Conservation (phyloP, 2,113 vertebrate genomes). For the Nipponia nippon region DNA sequence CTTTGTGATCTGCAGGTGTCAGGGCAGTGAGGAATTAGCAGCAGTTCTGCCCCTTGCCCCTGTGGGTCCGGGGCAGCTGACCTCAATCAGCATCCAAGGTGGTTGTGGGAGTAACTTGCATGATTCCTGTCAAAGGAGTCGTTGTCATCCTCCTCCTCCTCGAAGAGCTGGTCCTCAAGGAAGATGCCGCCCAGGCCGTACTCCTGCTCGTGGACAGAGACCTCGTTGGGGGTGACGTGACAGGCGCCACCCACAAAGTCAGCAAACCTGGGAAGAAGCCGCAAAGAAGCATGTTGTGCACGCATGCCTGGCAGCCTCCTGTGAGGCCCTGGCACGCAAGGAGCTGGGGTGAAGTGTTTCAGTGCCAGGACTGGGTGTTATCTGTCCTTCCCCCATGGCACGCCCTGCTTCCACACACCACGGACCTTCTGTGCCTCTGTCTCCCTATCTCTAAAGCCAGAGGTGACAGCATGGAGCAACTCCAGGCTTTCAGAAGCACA, state of each 20-base stretch:
- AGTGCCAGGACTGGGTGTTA: fast-evolving
- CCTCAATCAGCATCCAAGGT: not conserved
- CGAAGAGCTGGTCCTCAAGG: slow-evolving; percentile 81
- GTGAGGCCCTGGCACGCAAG: fast-evolving
- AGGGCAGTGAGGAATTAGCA: not conserved
- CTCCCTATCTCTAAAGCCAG: not conserved
- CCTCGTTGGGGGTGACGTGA: slow-evolving; percentile 84
- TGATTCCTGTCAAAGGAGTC: not conserved
- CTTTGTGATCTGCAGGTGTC: fast-evolving
- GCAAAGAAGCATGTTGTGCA: fast-evolving
- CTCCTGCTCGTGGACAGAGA: slow-evolving; percentile 85
- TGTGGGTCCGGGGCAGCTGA: not conserved
- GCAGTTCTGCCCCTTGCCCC: not conserved
- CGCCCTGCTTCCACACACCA: not conserved
- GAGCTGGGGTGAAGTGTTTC: fast-evolving
- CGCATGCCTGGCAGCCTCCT: fast-evolving
- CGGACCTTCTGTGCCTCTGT: fast-evolving
- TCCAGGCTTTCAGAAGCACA: not conserved
- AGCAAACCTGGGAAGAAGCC: slow-evolving; percentile 82
- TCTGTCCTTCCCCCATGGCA: not conserved
- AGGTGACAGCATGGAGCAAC: not conserved
- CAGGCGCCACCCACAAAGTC: slow-evolving; percentile 89
- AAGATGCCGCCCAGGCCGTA: slow-evolving; percentile 80
- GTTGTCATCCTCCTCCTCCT: slow-evolving; percentile 71
- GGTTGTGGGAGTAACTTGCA: not conserved